Conservation (phyloP, 2,888 invertebrate genomes). For the Cheilosia vulpina region DNA sequence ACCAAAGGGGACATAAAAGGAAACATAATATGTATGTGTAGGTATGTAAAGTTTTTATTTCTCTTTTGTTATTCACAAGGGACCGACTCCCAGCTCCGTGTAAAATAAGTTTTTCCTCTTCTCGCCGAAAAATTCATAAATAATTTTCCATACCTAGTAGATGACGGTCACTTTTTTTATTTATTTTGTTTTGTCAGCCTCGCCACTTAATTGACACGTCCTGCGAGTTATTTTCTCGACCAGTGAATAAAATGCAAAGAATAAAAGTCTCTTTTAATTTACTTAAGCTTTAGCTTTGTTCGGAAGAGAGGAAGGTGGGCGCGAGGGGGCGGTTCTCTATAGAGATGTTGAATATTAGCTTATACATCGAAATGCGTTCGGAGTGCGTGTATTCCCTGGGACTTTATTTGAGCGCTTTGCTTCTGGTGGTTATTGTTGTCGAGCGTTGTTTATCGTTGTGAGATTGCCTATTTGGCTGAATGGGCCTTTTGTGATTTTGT, state of each 20-base stretch:
- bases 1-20: not conserved
- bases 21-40: not conserved
- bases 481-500: constrained; percentile 5
- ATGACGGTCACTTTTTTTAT: constrained; percentile 1
- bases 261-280: constrained; percentile 46
- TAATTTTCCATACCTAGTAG: constrained; percentile 19
- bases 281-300: constrained; percentile 43
- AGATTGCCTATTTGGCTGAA: constrained; percentile 38
- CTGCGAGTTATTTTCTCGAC: constrained; percentile 32
- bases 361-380: constrained; percentile 37
- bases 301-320: not conserved
- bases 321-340: not conserved
- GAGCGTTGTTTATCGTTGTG: constrained; percentile 36
- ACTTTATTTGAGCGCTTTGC: constrained; percentile 1
- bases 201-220: constrained; percentile 50
- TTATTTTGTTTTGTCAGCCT: not conserved
- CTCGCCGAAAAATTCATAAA: constrained; percentile 13
- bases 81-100: not conserved
- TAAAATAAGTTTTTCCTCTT: not conserved
- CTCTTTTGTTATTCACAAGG: not conserved
- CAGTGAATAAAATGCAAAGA: constrained; percentile 22
- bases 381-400: constrained; percentile 34
- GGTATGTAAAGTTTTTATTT: not conserved
- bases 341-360: constrained; percentile 33
- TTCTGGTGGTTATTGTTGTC: constrained; percentile 30